These are phyloP conservation scores for Gallinago stenura DNA, from an alignment of 2,797 vertebrate species.

Conservation along the genomic window DNA sequence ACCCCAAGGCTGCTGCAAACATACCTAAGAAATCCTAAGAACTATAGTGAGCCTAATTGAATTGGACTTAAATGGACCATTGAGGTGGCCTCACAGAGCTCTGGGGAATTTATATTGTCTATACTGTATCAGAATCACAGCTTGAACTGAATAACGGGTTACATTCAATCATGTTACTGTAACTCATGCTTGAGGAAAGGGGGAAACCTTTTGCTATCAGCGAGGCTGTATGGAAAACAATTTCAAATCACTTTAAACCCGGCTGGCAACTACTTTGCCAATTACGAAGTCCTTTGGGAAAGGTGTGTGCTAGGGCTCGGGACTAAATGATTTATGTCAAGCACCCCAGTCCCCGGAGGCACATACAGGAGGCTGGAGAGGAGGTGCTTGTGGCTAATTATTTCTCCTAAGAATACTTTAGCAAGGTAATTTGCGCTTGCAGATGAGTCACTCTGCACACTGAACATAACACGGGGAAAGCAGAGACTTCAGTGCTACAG, in stretches of 20 bases:
- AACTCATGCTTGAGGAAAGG: conserved; percentile 85
- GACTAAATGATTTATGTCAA: conserved; percentile 87
- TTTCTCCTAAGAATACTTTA: conserved; percentile 86
- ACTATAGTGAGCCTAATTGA: conserved; percentile 86
- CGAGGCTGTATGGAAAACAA: conserved; percentile 85
- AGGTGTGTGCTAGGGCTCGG: conserved; percentile 80
- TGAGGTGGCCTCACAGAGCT: conserved; percentile 83
- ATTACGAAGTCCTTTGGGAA: conserved; percentile 83
- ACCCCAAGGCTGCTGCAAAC: conserved; percentile 84
- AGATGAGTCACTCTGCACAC: conserved; percentile 78
- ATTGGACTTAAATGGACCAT: conserved; percentile 87
- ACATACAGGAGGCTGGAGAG: conserved; percentile 72
- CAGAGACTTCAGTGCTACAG: conserved; percentile 54
- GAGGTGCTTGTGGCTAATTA: conserved; percentile 83
- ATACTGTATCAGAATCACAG: conserved; percentile 86
- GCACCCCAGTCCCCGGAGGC: conserved; percentile 78
- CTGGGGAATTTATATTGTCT: conserved; percentile 85
- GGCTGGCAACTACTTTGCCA: conserved; percentile 86
- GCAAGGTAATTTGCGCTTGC: conserved; percentile 82
- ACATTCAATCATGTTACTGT: conserved; percentile 86
- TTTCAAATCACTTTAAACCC: conserved; percentile 87
- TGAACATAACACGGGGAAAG: conserved; percentile 72
- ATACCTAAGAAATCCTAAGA: conserved; percentile 84
- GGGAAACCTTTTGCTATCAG: conserved; percentile 85
- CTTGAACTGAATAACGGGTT: conserved; percentile 86